phyloP scores from a whole-genome alignment of 2,113 vertebrate genomes.

The Aplodontia rufa region DNA sequence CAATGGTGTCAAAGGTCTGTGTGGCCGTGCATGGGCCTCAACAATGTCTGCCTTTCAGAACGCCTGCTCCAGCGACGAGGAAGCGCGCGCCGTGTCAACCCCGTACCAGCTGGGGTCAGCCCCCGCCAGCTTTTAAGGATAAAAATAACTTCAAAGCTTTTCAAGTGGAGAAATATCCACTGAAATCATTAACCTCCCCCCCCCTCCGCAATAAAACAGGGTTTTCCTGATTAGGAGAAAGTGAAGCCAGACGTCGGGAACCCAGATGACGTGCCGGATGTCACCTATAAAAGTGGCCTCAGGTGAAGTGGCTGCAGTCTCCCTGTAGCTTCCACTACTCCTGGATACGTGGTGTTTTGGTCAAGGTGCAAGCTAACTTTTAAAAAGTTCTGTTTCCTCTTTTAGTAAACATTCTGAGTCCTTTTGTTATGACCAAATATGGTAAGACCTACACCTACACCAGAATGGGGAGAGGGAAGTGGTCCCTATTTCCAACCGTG shows the following conservation, averaged over 20 bases:
- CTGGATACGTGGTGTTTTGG: rapidly evolving
- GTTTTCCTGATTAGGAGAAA: neutral
- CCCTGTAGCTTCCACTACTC: no score
- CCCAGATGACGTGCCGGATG: rapidly evolving
- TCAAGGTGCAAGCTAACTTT: neutral
- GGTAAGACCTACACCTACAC: neutral
- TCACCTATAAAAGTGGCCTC: neutral
- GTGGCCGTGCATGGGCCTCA: slow-evolving; percentile 84
- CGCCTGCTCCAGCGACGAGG: slow-evolving; percentile 72
- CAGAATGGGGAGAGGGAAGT: neutral
- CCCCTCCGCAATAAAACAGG: neutral
- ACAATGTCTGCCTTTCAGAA: slow-evolving; percentile 94
- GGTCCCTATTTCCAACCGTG: neutral
- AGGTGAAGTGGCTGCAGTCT: rapidly evolving
- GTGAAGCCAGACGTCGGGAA: neutral
- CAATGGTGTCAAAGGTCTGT: slow-evolving; percentile 92
- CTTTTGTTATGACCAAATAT: neutral
- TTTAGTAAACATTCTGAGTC: neutral
- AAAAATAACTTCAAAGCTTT: slow-evolving; percentile 39
- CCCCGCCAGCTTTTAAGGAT: slow-evolving; percentile 79
- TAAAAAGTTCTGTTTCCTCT: neutral
- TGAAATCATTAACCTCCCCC: neutral
- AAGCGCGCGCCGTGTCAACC: slow-evolving; percentile 78
- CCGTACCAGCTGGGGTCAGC: slow-evolving; percentile 90
- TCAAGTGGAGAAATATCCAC: neutral